phyloP scores from a whole-genome alignment of 2,888 invertebrate species.

The Apeira syringaria region DNA sequence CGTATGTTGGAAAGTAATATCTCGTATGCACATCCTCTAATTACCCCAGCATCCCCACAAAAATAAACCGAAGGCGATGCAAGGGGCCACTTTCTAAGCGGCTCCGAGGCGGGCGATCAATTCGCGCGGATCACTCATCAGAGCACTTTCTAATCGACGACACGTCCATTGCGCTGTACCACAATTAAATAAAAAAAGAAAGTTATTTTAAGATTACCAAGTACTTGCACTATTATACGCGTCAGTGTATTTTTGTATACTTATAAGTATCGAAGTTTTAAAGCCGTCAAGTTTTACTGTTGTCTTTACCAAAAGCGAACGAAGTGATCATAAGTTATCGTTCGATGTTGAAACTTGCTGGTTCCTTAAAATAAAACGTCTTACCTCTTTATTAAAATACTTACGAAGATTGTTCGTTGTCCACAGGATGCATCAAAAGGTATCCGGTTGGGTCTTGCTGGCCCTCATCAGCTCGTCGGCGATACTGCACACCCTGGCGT shows the following conservation, averaged over 20 bases:
- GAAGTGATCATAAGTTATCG: too few species aligned
- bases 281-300: too few species aligned
- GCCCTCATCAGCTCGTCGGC: constrained; percentile 87
- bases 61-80: constrained; percentile 58
- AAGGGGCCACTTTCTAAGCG: constrained; percentile 74
- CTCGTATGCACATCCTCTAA: constrained; percentile 53
- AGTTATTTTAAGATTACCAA: constrained; percentile 34
- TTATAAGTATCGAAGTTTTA: neutral
- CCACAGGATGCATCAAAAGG: constrained; percentile 85
- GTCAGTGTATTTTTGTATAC: constrained; percentile 3
- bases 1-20: constrained; percentile 8
- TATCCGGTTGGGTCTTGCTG: constrained; percentile 87
- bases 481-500: constrained; percentile 87
- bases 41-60: constrained; percentile 63
- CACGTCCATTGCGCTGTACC: constrained; percentile 55
- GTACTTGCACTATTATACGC: constrained; percentile 2
- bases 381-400: constrained; percentile 21
- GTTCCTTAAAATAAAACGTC: neutral
- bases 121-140: constrained; percentile 76
- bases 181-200: constrained; percentile 56
- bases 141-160: constrained; percentile 79
- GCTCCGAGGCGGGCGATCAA: constrained; percentile 71
- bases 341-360: too few species aligned
- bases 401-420: constrained; percentile 38
- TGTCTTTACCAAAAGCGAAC: too few species aligned